A percentile compares a stretch with the other conserved stretches of the same genome.
Evolutionary conservation across 2,113 vertebrate genomes (phyloP).

Genomic region (Lucifuga dentata): DNA sequence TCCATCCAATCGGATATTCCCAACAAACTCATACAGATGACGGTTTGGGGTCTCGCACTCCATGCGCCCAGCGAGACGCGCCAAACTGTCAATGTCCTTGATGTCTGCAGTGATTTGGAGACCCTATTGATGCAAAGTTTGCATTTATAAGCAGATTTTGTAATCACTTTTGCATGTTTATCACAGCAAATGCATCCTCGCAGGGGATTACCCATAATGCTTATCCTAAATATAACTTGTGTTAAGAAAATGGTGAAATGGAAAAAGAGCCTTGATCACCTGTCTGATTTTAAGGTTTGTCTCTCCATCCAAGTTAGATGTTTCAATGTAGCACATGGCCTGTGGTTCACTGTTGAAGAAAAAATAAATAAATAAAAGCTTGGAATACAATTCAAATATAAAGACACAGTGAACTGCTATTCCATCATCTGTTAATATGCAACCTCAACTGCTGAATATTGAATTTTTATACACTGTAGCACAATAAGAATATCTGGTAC

Average conservation of each 20-base stretch:
- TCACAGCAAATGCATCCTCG: neutral
- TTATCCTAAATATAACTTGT: neutral
- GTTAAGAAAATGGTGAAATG: neutral
- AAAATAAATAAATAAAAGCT: conserved; percentile 37
- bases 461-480: neutral
- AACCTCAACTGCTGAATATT: neutral
- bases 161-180: neutral
- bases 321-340: conserved; percentile 99
- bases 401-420: neutral
- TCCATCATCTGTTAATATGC: neutral
- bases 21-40: conserved; percentile 98
- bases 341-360: conserved; percentile 91
- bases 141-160: neutral
- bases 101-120: conserved; percentile 92
- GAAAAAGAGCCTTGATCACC: conserved; percentile 75
- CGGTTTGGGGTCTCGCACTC: conserved; percentile 98
- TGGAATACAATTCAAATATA: conserved; percentile 1
- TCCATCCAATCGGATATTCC: conserved; percentile 93
- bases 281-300: conserved; percentile 99
- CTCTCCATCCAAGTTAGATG: conserved; percentile 98
- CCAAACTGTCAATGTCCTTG: conserved; percentile 92
- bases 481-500: neutral
- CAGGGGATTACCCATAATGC: neutral
- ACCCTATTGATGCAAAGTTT: conserved; percentile 80
- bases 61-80: conserved; percentile 91